Conservation (phyloP, 2,888 invertebrate genomes). For the Melolontha melolontha region DNA sequence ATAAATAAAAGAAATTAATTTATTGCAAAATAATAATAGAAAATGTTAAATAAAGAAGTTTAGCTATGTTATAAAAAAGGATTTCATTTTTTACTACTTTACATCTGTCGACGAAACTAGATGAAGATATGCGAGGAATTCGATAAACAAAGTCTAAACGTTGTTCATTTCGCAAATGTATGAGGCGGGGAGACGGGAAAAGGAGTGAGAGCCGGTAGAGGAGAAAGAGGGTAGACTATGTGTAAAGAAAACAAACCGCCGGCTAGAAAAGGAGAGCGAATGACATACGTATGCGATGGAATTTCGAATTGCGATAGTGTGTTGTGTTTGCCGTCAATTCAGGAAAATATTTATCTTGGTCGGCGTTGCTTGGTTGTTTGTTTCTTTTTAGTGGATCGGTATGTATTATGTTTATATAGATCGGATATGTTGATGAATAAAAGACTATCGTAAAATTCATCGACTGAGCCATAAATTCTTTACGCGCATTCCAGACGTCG, state of each 20-base stretch:
- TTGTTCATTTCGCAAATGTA: constrained; percentile 31
- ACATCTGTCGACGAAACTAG: constrained; percentile 38
- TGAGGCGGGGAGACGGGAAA: constrained; percentile 9
- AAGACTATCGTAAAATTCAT: constrained; percentile 21
- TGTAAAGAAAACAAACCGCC: constrained; percentile 2
- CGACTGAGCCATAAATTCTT: constrained; percentile 11
- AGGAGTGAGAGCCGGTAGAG: constrained; percentile 12
- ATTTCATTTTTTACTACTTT: constrained; percentile 26
- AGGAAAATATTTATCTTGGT: constrained; percentile 37
- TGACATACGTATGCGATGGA: constrained; percentile 31
- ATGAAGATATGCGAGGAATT: constrained; percentile 37
- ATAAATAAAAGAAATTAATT: too few species aligned
- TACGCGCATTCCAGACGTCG: constrained; percentile 11
- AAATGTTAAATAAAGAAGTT: too few species aligned
- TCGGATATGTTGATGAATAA: constrained; percentile 12
- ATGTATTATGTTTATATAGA: constrained; percentile 20
- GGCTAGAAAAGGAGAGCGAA: constrained; percentile 10
- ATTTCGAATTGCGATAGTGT: constrained; percentile 38
- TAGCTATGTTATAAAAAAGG: background rate
- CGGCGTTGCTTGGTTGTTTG: constrained; percentile 23
- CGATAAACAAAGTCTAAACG: constrained; percentile 38
- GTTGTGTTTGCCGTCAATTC: constrained; percentile 33
- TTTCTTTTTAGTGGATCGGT: constrained; percentile 15
- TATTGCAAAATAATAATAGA: too few species aligned
- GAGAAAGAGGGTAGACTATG: constrained; percentile 8